phyloP scores from a whole-genome alignment of 1,140 invertebrate species.

The Homarus americanus region DNA sequence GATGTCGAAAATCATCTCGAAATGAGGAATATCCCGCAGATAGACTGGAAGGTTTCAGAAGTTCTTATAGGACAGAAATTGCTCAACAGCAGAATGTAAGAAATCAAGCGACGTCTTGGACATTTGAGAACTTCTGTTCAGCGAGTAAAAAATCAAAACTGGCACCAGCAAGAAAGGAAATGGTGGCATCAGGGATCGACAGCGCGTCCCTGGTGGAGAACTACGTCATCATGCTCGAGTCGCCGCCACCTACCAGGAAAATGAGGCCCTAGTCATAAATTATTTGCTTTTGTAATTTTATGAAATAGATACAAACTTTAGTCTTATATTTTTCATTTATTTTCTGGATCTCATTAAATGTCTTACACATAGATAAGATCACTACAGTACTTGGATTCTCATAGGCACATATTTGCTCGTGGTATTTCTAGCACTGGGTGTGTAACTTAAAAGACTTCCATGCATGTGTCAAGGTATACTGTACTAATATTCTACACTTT shows the following conservation, averaged over 20 bases:
- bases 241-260: slow-evolving; percentile 1
- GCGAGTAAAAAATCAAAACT: slow-evolving; percentile 1
- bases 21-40: slow-evolving; percentile 15
- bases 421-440: no score
- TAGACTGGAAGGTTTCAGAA: background rate
- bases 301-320: no score
- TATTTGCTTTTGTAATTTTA: no score
- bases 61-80: slow-evolving; percentile 25
- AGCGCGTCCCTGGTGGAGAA: slow-evolving; percentile 58
- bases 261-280: slow-evolving; percentile 41
- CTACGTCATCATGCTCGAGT: slow-evolving; percentile 57
- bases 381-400: no score
- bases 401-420: no score
- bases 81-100: slow-evolving; percentile 24
- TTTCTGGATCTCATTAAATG: no score
- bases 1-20: slow-evolving; percentile 32
- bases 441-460: no score
- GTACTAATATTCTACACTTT: no score
- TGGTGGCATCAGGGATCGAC: slow-evolving; percentile 45
- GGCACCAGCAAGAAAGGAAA: slow-evolving; percentile 7
- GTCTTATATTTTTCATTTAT: no score
- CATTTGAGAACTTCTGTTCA: slow-evolving; percentile 55
- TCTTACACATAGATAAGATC: no score
- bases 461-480: no score
- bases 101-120: slow-evolving; percentile 56